These are phyloP conservation scores for Oreochromis spilurus DNA, from an alignment of 2,113 vertebrate species.

Conservation along the genomic window DNA sequence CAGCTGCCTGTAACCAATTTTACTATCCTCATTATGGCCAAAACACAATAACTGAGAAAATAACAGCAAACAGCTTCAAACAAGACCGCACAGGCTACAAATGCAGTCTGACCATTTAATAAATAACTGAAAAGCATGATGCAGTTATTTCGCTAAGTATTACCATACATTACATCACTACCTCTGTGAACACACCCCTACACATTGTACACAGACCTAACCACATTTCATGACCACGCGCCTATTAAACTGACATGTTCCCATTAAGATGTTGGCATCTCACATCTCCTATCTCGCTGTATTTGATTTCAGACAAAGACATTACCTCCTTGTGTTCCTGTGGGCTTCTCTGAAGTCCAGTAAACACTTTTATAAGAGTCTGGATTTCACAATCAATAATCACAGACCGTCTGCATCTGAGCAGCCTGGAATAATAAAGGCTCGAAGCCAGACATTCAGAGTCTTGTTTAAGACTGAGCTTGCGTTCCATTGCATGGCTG, in stretches of 20 bases:
- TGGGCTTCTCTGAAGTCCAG: constrained; percentile 8
- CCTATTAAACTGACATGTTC: constrained; percentile 17
- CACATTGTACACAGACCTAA: not conserved
- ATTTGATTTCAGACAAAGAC: constrained; percentile 46
- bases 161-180: not conserved
- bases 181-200: not conserved
- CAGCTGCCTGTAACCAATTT: not conserved
- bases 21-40: not conserved
- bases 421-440: constrained; percentile 37
- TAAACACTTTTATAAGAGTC: constrained; percentile 36
- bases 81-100: not conserved
- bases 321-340: constrained; percentile 33
- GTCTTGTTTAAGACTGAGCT: not conserved
- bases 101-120: not conserved
- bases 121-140: not conserved
- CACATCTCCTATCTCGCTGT: not conserved
- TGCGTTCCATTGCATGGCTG: constrained; percentile 1
- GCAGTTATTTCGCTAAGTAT: not conserved
- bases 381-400: constrained; percentile 51
- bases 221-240: not conserved
- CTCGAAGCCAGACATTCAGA: constrained; percentile 4
- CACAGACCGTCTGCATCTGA: constrained; percentile 30
- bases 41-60: not conserved
- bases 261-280: constrained; percentile 23
- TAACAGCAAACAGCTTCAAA: not conserved